Base-by-base conservation (phyloP, 2,113 vertebrate species). In the Tangachromis dhanisi region DNA sequence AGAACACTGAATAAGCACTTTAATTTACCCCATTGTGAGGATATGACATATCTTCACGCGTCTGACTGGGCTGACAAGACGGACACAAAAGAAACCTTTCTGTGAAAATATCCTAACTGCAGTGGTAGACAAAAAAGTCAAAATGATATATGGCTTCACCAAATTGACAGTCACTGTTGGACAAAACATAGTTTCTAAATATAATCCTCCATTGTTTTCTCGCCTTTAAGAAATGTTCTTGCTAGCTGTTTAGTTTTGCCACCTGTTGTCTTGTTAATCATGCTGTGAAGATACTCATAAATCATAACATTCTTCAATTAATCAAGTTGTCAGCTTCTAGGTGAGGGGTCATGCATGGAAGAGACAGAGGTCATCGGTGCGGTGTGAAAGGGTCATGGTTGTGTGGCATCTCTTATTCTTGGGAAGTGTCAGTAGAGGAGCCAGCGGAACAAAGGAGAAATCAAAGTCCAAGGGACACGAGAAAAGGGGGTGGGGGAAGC, bases 181-280 rank as follows among this genome's bases (percentile, higher is more conserved):
- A 97, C 96, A 97, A 97, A 97, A 96, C 95, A 82, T 53, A 38
- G 90, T 84, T 92, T 92, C 89, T 87, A 90, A 95, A 95, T 94
- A 95, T 95, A 96, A 94, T 92, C 90, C 86, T 86, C 90, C 84
- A 96, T 97, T 97, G 96, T 97, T 93, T 93, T 42, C 71, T 71
- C 57, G 81, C 83, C 87, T 92, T 95, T 96, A 96, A 97, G 96
- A 96, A 97, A 96, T 97, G 96, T 97, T 97, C 97, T 95, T 97
- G 97, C 96, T 97, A 93, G 95, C 96, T 95, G 96, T 95, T 96
- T 97, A 97, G 97, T 97, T 97, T 96, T 95, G 96, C 98, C 98
- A 99, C 98, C 98, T 99, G 99, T 99, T 99, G 98, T 97, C 98
- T 97, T 96, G 97, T 98, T 99, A 98, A 98, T 99, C 98, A 97